Evolutionary conservation across 1,140 invertebrate genomes (phyloP), one percentile per base, ranked within the genome.

Genomic region (Aphaenogaster ashmeadi): DNA sequence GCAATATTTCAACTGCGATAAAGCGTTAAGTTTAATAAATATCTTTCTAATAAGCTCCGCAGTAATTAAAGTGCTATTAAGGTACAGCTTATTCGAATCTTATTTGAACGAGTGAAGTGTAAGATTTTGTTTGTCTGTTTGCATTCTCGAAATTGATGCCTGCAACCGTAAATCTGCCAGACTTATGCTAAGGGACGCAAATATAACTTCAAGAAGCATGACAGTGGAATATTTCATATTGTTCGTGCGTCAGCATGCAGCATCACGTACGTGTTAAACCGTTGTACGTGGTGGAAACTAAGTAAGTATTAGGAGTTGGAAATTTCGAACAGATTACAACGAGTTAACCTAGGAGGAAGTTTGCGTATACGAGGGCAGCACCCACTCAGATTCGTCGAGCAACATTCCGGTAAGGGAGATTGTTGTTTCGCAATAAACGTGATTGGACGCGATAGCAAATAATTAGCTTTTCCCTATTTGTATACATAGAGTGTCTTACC

Each of bases 271-370:
- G 62, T 58, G 75, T 71, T 89, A 89, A 90, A 72, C 77, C 18
- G 33, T 64, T 74, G 58, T 27, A 83, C 66, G 77, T 38, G 50
- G 77, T 62, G 44, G 56, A 52, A 84, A 72, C 88, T 74, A 90
- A 87, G 89, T 87, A 89, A 87, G 89, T 87, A 89, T 90, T 54
- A 83, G 77, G 78, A 90, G 89, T 90, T 90, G 62, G 84, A 77
- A 90, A 90, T 89, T 90, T 87, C 62, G 56, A 89, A 90, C 88
- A 89, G 89, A 90, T 90, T 90, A 90, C 84, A 78, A 78, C 88
- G 85, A 90, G 89, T 89, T 90, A 90, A 90, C 58, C 71, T 15
- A 66, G 6, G 33, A 66, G 85, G 69, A 90, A 90, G 88, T 90
- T 90, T 54, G 11, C 52, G 56, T 27, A 56, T 38, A 74, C 27